Percentiles rank a stretch among this genome's conserved stretches.
phyloP scores from a whole-genome alignment of 2,888 invertebrate species.

The Saturnia japonica region DNA sequence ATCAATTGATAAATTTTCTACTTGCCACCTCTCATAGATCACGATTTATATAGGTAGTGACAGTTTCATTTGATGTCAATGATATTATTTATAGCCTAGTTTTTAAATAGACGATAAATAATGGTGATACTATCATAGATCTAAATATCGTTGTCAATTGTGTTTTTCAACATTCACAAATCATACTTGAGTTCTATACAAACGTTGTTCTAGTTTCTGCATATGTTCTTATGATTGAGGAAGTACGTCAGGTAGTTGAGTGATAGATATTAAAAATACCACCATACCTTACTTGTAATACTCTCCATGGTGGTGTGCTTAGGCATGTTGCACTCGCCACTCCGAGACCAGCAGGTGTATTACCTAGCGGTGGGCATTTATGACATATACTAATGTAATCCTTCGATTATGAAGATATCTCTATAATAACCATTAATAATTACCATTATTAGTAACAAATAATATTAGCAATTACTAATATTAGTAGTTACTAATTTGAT shows the following conservation, averaged over 20 bases:
- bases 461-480: no score
- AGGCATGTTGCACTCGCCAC: no score
- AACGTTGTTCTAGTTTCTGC: background rate
- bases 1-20: background rate
- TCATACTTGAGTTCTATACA: background rate
- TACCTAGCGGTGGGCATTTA: no score
- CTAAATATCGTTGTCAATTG: constrained; percentile 4
- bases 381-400: no score
- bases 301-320: no score
- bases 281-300: no score
- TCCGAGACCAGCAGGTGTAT: no score
- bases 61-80: constrained; percentile 13
- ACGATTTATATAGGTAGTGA: background rate
- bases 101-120: background rate
- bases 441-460: no score
- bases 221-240: background rate
- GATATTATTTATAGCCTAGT: constrained; percentile 9
- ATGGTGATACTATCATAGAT: background rate
- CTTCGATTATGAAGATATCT: no score
- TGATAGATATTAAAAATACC: no score
- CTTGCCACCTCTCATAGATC: background rate
- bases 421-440: no score
- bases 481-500: no score
- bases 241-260: background rate
- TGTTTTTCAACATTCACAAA: background rate